Percentiles rank a stretch among this genome's conserved stretches.
These are phyloP conservation scores for Carcina quercana DNA, from an alignment of 2,888 invertebrate genomes.

Conservation along the genomic window DNA sequence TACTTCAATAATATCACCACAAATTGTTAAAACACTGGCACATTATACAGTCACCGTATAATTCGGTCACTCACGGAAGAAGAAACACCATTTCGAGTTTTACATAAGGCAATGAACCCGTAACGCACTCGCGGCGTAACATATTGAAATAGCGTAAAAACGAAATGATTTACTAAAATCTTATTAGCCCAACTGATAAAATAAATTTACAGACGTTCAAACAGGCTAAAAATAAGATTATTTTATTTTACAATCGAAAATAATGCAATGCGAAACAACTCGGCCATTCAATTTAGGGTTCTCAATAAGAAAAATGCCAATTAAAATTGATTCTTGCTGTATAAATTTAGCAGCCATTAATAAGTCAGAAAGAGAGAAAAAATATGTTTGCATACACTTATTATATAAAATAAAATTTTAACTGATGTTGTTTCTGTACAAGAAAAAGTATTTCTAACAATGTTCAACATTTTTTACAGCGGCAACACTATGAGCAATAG, in stretches of 20 bases:
- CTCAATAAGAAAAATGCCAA: constrained; percentile 25
- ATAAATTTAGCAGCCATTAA: too few species aligned
- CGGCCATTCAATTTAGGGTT: constrained; percentile 50
- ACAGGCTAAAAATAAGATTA: constrained; percentile 31
- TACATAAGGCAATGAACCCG: constrained; percentile 74
- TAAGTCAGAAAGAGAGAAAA: too few species aligned
- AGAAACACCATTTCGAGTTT: constrained; percentile 73
- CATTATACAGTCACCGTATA: constrained; percentile 59
- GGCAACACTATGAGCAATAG: too few species aligned
- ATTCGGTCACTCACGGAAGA: constrained; percentile 71
- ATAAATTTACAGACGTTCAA: constrained; percentile 23
- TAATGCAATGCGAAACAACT: constrained; percentile 54
- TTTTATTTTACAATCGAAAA: constrained; percentile 39
- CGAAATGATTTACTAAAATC: constrained; percentile 24
- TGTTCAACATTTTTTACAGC: too few species aligned
- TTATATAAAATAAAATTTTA: too few species aligned
- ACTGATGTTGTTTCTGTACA: too few species aligned
- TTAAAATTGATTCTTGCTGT: too few species aligned
- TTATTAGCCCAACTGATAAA: constrained; percentile 16
- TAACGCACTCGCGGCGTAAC: constrained; percentile 58
- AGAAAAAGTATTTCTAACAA: too few species aligned
- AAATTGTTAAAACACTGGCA: constrained; percentile 41
- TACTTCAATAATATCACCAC: constrained; percentile 54
- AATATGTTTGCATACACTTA: too few species aligned
- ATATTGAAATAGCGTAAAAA: constrained; percentile 39